phyloP scores from a whole-genome alignment of 2,113 vertebrate species.

The Thalassoma bifasciatum region DNA sequence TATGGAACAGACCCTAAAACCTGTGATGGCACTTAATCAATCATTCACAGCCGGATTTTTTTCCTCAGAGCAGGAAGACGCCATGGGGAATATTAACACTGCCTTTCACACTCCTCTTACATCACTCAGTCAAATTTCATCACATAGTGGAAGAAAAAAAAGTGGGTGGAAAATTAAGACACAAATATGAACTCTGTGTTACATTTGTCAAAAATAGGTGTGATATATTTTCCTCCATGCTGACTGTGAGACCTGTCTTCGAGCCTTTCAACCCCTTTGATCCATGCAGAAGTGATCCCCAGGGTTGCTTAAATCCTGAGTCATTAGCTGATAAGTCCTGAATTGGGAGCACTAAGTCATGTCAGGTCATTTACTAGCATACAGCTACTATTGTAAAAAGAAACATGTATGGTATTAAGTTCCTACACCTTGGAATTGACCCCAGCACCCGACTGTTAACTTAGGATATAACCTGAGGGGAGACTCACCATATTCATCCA shows the following conservation, averaged over 20 bases:
- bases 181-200: constrained; percentile 1
- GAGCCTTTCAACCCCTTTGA: constrained; percentile 42
- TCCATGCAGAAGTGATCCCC: constrained; percentile 12
- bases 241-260: constrained; percentile 24
- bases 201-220: constrained; percentile 7
- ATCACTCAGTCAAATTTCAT: constrained; percentile 13
- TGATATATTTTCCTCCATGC: constrained; percentile 24
- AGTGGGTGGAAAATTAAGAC: constrained; percentile 1
- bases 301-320: constrained; percentile 35
- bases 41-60: constrained; percentile 21
- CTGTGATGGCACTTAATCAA: constrained; percentile 30
- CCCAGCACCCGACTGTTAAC: not conserved
- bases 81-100: constrained; percentile 19
- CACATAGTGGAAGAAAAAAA: not conserved
- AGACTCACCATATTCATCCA: constrained; percentile 94
- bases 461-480: not conserved
- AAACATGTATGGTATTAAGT: not conserved
- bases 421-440: not conserved
- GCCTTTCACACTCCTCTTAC: not conserved
- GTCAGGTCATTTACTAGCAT: not conserved
- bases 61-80: not conserved
- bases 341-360: not conserved
- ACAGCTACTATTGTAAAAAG: not conserved
- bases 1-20: constrained; percentile 22
- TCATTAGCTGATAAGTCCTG: constrained; percentile 14